Evolutionary conservation across 2,888 invertebrate species (phyloP).

Genomic region (Aphodius sticticus): DNA sequence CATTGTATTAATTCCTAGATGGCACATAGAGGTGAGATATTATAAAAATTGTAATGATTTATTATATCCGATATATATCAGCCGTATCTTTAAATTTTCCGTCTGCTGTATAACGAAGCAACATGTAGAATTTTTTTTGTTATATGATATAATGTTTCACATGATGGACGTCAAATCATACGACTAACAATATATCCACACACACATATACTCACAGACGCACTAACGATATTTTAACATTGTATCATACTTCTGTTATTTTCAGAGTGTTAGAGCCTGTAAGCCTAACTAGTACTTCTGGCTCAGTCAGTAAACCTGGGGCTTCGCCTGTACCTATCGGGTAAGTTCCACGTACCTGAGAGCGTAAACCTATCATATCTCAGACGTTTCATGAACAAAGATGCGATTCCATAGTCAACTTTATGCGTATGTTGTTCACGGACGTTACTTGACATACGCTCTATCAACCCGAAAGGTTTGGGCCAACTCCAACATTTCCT

Average conservation of each 20-base stretch:
- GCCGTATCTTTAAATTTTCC: not conserved
- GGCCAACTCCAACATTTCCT: constrained; percentile 31
- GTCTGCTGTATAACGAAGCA: not conserved
- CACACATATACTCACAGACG: constrained; percentile 5
- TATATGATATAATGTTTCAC: not conserved
- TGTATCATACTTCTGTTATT: constrained; percentile 54
- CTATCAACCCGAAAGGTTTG: constrained; percentile 45
- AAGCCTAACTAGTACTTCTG: constrained; percentile 34
- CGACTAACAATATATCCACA: not conserved
- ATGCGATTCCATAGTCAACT: not conserved
- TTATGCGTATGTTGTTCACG: constrained; percentile 7
- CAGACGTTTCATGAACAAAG: not conserved
- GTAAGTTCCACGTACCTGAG: constrained; percentile 61
- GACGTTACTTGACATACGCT: constrained; percentile 34
- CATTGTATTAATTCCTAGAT: not conserved
- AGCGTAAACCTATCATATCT: constrained; percentile 6
- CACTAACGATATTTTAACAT: constrained; percentile 35
- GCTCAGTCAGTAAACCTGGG: constrained; percentile 60
- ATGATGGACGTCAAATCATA: not conserved
- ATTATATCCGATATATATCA: not conserved
- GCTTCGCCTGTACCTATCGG: constrained; percentile 67
- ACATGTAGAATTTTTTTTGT: not conserved
- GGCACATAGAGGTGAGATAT: not conserved
- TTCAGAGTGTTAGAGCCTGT: constrained; percentile 70
- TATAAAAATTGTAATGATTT: not conserved